Evolutionary conservation across 1,140 invertebrate species (phyloP).

Genomic region (Aphaenogaster rudis): DNA sequence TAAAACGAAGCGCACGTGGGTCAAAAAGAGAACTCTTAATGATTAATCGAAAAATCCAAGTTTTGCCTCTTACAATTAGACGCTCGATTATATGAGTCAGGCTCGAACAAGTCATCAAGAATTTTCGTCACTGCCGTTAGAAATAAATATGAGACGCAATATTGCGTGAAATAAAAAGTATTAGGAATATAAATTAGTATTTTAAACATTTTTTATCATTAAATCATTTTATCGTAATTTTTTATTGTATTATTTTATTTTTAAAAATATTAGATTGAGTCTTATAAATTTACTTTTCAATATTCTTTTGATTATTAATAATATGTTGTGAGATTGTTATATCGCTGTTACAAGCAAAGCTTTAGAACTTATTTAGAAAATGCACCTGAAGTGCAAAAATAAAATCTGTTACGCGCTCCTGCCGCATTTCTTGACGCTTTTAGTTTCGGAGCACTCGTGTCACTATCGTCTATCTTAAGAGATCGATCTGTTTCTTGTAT

Average conservation of each 20-base stretch:
- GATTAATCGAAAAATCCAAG: neutral
- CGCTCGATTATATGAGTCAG: neutral
- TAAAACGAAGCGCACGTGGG: no score
- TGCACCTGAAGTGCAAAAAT: conserved; percentile 29
- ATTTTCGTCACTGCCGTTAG: neutral
- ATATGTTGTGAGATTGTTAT: neutral
- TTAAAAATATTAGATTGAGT: neutral
- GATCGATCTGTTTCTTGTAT: neutral
- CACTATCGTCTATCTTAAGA: conserved; percentile 46
- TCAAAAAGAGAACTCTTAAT: neutral
- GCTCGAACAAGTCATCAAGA: neutral
- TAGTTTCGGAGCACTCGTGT: conserved; percentile 26
- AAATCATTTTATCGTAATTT: neutral
- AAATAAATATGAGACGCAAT: neutral
- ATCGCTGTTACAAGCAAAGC: neutral
- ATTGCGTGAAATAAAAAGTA: neutral
- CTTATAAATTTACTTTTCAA: neutral
- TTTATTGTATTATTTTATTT: neutral
- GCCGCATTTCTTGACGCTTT: conserved; percentile 48
- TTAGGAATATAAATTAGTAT: neutral
- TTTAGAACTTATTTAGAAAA: neutral
- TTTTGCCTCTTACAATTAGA: neutral
- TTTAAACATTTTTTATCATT: conserved; percentile 5
- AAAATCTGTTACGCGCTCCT: conserved; percentile 40
- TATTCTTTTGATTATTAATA: neutral